Evolutionary conservation across 2,113 vertebrate species (phyloP), one percentile per base, ranked within the genome.

Genomic region (Amphiprion ocellaris): DNA sequence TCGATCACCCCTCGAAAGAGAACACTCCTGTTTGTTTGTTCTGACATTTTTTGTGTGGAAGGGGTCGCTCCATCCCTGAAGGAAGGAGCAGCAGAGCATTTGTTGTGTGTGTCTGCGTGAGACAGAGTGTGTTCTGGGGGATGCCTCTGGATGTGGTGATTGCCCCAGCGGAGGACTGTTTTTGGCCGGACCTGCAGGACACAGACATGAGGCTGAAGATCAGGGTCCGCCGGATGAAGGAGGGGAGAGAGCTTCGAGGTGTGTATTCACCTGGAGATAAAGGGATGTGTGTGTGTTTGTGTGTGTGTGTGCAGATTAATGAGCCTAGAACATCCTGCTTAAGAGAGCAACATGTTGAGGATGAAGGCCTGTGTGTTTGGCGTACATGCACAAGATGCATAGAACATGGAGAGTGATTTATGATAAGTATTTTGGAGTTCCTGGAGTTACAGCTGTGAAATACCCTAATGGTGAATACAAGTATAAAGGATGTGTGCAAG

Each of bases 191-290:
- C 84, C 93, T 95, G 87, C 95, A 93, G 84, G 95, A 94, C 81
- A 92, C 94, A 72, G 95, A 96, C 90, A 96, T 96, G 96, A 96
- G 96, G 94, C 94, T 97, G 94, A 97, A 97, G 95, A 97, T 97
- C 89, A 95, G 96, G 92, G 96, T 97, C 89, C 96, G 96, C 81
- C 94, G 96, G 85, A 96, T 96, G 95, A 97, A 97, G 94, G 93
- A 96, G 86, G 96, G 95, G 88, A 94, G 96, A 86, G 95, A 97
- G 76, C 90, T 96, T 64, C 90, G 96, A 97, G 96, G 96, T 97
- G 94, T 90, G 96, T 97, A 93, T 80, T 75, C 83, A 87, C 91
- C 81, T 91, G 82, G 79, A 82, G 49, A 46, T 86, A 26, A 77
- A 23, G 44, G 7, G 44, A 24, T 33, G n/a, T 60, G 30, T 53